phyloP scores from a whole-genome alignment of 2,888 invertebrate species.

The Agelastica alni region DNA sequence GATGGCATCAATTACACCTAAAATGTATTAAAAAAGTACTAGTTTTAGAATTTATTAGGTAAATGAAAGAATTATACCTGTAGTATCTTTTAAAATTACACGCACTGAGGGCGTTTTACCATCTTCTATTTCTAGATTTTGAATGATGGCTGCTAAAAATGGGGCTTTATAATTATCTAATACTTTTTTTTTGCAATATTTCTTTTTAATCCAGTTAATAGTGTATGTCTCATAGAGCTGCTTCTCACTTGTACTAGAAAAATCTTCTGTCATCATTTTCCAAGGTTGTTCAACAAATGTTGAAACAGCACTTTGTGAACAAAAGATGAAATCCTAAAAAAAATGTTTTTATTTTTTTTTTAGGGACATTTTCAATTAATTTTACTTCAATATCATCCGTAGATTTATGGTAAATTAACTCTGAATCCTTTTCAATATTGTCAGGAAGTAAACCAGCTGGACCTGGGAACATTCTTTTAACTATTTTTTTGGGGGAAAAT shows the following conservation, averaged over 20 bases:
- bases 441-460: slow-evolving; percentile 43
- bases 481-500: slow-evolving; percentile 29
- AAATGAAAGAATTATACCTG: slow-evolving; percentile 37
- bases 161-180: slow-evolving; percentile 46
- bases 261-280: slow-evolving; percentile 43
- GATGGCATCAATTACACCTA: slow-evolving; percentile 48
- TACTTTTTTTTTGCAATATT: slow-evolving; percentile 34
- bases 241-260: slow-evolving; percentile 17
- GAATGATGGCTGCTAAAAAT: slow-evolving; percentile 48
- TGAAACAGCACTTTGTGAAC: slow-evolving; percentile 42
- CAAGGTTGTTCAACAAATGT: slow-evolving; percentile 43
- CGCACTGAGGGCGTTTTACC: slow-evolving; percentile 40
- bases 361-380: background rate
- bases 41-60: no score
- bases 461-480: slow-evolving; percentile 43
- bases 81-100: slow-evolving; percentile 46
- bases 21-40: slow-evolving; percentile 23
- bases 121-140: slow-evolving; percentile 40
- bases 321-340: slow-evolving; percentile 32
- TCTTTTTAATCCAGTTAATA: slow-evolving; percentile 48
- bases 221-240: slow-evolving; percentile 43
- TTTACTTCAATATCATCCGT: slow-evolving; percentile 9
- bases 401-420: slow-evolving; percentile 20
- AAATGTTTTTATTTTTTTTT: no score
- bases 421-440: slow-evolving; percentile 19